Conservation (phyloP, 2,888 invertebrate species). For the Drosophila nr. perissopoda region DNA sequence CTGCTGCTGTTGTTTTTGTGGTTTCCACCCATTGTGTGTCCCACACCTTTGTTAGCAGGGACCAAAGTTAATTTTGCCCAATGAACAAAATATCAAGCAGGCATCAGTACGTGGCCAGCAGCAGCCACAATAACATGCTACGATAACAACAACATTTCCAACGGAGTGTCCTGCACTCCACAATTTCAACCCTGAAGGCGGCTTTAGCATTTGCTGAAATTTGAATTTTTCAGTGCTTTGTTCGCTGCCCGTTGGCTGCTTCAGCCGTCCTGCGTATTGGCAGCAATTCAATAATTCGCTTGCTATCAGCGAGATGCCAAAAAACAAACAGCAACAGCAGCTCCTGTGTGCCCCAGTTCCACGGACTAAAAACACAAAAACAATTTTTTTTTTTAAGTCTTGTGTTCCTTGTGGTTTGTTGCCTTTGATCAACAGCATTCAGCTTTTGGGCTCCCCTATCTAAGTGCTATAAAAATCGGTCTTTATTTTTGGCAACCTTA, state of each 20-base stretch:
- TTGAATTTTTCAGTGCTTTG: slow-evolving; percentile 56
- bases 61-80: slow-evolving; percentile 75
- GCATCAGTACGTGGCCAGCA: slow-evolving; percentile 65
- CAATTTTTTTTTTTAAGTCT: slow-evolving; percentile 11
- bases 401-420: slow-evolving; percentile 53
- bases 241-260: slow-evolving; percentile 19
- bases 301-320: slow-evolving; percentile 2
- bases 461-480: slow-evolving; percentile 58
- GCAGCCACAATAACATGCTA: slow-evolving; percentile 9
- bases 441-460: slow-evolving; percentile 33
- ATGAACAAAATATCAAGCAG: slow-evolving; percentile 75
- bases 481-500: slow-evolving; percentile 49
- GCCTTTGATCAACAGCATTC: slow-evolving; percentile 66
- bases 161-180: neutral
- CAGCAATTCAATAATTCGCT: slow-evolving; percentile 55
- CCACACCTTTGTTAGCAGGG: slow-evolving; percentile 18
- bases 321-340: slow-evolving; percentile 3
- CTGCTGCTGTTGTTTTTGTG: slow-evolving; percentile 1
- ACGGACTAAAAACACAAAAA: slow-evolving; percentile 21
- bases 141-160: slow-evolving; percentile 3
- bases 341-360: slow-evolving; percentile 15
- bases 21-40: slow-evolving; percentile 9
- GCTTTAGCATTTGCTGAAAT: slow-evolving; percentile 36
- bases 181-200: neutral
- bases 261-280: slow-evolving; percentile 44